Base-by-base conservation (phyloP, 2,888 invertebrate genomes). In the Elmis aenea region DNA sequence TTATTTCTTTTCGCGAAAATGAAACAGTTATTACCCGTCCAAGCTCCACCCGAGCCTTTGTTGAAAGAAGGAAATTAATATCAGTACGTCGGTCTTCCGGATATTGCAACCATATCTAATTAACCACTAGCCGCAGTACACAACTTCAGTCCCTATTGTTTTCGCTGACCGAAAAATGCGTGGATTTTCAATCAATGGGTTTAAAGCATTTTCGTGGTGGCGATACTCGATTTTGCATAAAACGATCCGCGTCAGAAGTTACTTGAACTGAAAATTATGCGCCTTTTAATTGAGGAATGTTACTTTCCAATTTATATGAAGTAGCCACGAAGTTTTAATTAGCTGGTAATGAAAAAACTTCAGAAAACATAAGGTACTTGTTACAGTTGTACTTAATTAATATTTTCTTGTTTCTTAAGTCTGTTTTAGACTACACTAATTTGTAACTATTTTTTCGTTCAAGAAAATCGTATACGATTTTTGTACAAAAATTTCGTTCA, bases 221-320 rank as follows among this genome's bases (percentile, higher is more conserved):
- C n/a, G n/a, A n/a, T n/a, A n/a, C n/a, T n/a, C n/a, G n/a, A n/a
- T n/a, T n/a, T n/a, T n/a, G n/a, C n/a, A n/a, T n/a, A n/a, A n/a
- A n/a, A n/a, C n/a, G n/a, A n/a, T n/a, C n/a, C n/a, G n/a, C n/a
- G n/a, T n/a, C n/a, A n/a, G 5, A 10, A 10, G 10, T 27, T 11
- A 15, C 11, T 27, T 27, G 27, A 33, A 32, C 38, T 27, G 38
- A 42, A 38, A 42, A 38, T 38, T 38, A 38, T 32, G 34, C 32
- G 23, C 26, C 28, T 25, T 32, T 42, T 42, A 42, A 42, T 42
- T 42, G 42, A 42, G 35, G 42, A 38, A 42, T 38, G 42, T 38
- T 42, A 32, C 36, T 42, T 32, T 35, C 33, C 35, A 38, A 38
- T 38, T 35, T 28, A 15, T 32, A 27, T 25, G 18, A 25, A 28